These are phyloP conservation scores for Neolamprologus kungweensis DNA, from an alignment of 2,113 vertebrate species.

Conservation along the genomic window DNA sequence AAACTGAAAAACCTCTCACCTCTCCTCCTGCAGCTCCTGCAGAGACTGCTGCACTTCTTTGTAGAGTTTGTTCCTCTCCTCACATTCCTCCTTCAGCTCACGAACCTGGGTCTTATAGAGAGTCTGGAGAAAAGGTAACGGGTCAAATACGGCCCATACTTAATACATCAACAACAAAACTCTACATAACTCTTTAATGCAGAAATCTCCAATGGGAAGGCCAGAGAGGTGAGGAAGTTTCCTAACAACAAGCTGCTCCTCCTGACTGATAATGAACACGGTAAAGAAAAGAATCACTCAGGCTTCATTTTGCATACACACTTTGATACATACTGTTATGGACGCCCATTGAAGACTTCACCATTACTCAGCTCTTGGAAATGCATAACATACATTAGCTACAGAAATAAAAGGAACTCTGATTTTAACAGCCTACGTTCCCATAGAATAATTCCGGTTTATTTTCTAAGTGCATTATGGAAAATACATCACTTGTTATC, in stretches of 20 bases:
- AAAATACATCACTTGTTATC: not conserved
- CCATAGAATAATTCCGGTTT: not conserved
- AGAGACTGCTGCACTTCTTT: slow-evolving; percentile 92
- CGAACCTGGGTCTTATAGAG: slow-evolving; percentile 97
- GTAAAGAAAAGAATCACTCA: not conserved
- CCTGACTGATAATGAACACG: not conserved
- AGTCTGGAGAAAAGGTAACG: slow-evolving; percentile 70
- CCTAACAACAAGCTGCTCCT: not conserved
- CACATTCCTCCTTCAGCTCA: slow-evolving; percentile 97
- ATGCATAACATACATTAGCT: not conserved
- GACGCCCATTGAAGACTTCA: not conserved
- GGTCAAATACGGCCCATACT: not conserved
- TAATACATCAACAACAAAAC: not conserved
- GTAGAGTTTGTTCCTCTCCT: slow-evolving; percentile 90
- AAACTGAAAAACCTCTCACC: slow-evolving; percentile 60
- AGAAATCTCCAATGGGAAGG: not conserved
- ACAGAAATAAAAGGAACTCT: not conserved
- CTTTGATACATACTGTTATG: not conserved
- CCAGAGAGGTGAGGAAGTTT: not conserved
- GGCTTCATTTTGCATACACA: not conserved
- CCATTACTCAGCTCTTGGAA: not conserved
- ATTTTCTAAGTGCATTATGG: not conserved
- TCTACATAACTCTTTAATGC: not conserved
- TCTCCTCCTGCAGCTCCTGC: slow-evolving; percentile 92
- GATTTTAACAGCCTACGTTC: not conserved